These are phyloP conservation scores for Adelosebastes latens DNA, from an alignment of 2,797 vertebrate genomes.

Conservation along the genomic window DNA sequence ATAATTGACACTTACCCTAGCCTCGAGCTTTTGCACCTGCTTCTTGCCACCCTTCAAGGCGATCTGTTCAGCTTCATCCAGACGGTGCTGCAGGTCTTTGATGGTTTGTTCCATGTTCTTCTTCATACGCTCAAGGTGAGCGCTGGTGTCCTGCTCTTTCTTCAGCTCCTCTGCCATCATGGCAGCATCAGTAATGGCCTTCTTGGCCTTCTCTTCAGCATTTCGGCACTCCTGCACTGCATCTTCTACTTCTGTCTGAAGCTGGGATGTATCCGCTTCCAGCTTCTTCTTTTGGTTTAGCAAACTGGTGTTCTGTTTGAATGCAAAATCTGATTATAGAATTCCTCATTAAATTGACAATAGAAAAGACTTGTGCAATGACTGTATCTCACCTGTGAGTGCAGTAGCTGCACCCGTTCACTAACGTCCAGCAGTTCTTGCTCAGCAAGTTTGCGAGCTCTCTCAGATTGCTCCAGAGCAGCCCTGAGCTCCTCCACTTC, in stretches of 20 bases:
- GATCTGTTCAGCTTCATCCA: constrained; percentile 92
- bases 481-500: constrained; percentile 86
- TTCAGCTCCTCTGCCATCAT: constrained; percentile 88
- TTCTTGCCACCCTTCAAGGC: constrained; percentile 94
- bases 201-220: constrained; percentile 91
- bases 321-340: not conserved
- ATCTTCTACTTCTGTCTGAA: constrained; percentile 87
- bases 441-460: constrained; percentile 82
- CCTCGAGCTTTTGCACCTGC: constrained; percentile 92
- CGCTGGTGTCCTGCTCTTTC: constrained; percentile 90
- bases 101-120: constrained; percentile 88
- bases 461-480: constrained; percentile 84
- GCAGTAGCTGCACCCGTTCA: constrained; percentile 90
- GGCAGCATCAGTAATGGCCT: constrained; percentile 87
- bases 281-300: constrained; percentile 92
- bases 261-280: constrained; percentile 82
- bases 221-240: constrained; percentile 87
- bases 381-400: constrained; percentile 84
- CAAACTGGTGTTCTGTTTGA: constrained; percentile 86
- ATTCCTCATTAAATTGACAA: not conserved
- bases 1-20: constrained; percentile 69
- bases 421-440: constrained; percentile 90
- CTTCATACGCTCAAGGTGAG: constrained; percentile 87
- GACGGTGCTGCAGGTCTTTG: constrained; percentile 88
- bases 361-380: not conserved